Base-by-base conservation (phyloP, 1,140 invertebrate species). In the Hermatobates lingyangjiaoensis region DNA sequence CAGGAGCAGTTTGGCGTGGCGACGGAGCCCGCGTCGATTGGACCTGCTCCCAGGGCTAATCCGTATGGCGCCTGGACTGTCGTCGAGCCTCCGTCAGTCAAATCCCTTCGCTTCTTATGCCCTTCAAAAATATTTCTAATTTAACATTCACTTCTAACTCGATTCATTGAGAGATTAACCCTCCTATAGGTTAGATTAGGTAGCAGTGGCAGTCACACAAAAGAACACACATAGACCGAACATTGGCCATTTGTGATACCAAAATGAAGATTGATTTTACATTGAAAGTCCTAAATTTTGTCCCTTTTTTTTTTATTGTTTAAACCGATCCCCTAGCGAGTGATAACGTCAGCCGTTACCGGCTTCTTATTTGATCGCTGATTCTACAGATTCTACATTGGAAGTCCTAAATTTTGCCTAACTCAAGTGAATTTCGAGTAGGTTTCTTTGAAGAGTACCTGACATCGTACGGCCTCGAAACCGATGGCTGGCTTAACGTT, bases 41-140 rank as follows among this genome's bases (percentile, higher is more conserved):
- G 45, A 28, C 54, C 15, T 51, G 60, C 67, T 10, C 64, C 66
- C 10, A 62, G 66, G 49, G 69, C 68, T 58, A 69, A 76, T 57
- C 74, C 77, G 20, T 80, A 80, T 60, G 79, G 79, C 7, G 62
- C 67, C 30, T 82, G 79, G 79, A 67, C 73, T 57, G 68, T 69
- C 4, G 71, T 81, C 20, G 64, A 70, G 58, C 61, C 62, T 48
- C 66, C 61, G 75, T 76, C 68, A 63, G 64, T 61, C 1, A 20
- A 2, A 10, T 10, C 15, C 15, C 15, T 39, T 39, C 15, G n/a
- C n/a, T 39, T 39, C 20, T 39, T 39, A 39, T 34, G 30, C n/a
- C n/a, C 7, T 20, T 45, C 25, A 18, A 45, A 14, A 3, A 18
- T 3, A 23, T 10, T 20, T 45, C 25, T 12, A 25, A 15, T 47